Percentiles rank a stretch among this genome's conserved stretches.
Evolutionary conservation across 2,888 invertebrate genomes (phyloP).

Genomic region (Ochropacha duplaris): DNA sequence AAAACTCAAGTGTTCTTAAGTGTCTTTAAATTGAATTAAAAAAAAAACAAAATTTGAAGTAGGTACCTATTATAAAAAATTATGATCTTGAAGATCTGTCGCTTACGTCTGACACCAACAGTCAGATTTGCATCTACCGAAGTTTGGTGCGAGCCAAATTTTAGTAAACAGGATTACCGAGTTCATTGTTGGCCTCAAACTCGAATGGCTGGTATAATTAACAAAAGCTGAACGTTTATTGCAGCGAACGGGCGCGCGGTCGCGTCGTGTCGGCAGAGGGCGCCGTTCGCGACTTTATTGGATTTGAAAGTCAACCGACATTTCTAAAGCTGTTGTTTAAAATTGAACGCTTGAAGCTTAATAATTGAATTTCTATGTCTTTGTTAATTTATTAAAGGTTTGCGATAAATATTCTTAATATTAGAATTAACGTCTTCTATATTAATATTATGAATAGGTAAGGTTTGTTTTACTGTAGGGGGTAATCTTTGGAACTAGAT

Average conservation of each 20-base stretch:
- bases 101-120: slow-evolving; percentile 15
- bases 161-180: slow-evolving; percentile 58
- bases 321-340: not conserved
- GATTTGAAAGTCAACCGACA: slow-evolving; percentile 34
- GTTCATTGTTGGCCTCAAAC: slow-evolving; percentile 45
- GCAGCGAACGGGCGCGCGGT: slow-evolving; percentile 17
- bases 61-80: no score
- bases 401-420: not conserved
- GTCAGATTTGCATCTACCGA: slow-evolving; percentile 46
- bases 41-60: no score
- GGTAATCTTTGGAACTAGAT: no score
- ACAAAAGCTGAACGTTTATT: slow-evolving; percentile 46
- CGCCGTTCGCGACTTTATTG: slow-evolving; percentile 25
- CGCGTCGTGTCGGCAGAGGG: slow-evolving; percentile 8
- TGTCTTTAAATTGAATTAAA: no score
- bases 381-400: not conserved
- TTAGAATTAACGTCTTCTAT: no score
- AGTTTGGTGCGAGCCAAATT: slow-evolving; percentile 47
- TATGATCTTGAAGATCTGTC: not conserved
- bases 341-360: not conserved
- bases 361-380: not conserved
- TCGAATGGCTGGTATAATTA: slow-evolving; percentile 48
- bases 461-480: no score
- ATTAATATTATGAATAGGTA: no score
- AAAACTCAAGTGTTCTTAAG: no score